Base-by-base conservation (phyloP, 2,113 vertebrate genomes). In the Strix aluco region DNA sequence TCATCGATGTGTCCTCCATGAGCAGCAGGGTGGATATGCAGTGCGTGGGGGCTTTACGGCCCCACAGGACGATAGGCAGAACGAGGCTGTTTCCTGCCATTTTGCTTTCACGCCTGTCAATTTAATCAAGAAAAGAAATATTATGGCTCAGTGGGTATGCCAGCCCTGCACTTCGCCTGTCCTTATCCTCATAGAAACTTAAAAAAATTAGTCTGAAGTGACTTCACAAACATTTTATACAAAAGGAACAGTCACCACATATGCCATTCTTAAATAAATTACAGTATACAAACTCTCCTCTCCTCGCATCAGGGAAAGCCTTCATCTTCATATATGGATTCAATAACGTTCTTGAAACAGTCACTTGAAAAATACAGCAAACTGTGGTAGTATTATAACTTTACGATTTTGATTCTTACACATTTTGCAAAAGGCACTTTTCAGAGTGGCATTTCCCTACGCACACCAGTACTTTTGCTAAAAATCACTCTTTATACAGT, bases 41-140 rank as follows among this genome's bases (percentile, higher is more conserved):
- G 95, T 99, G 99, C 0, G 99, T 99, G 65, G 99, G 99, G 4
- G 99, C 99, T 15, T 97, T 98, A 47, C 98, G 99, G 46, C 99
- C 99, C 99, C 99, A 99, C 4, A 99, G 98, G 54, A 99, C 99
- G 26, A 99, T 99, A 96, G 99, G 99, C 70, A 99, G 98, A 27
- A 99, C 99, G 40, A 99, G 98, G 97, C 97, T 99, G 98, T 99
- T 99, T 63, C 99, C 99, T 0, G 99, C 98, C 99, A 99, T 98
- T 74, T 88, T 93, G 75, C 81, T 88, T 74, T 94, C 89, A 49
- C 59, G 59, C 85, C 98, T 98, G 94, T 29, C 94, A 55, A 71
- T 16, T 42, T 13, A 19, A 67, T 3, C 40, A 70, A 51, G 71
- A 75, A 5, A 27, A 74, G 3, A 92, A 70, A 21, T 3, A 36